phyloP scores from a whole-genome alignment of 2,888 invertebrate species.

The Sesia apiformis region DNA sequence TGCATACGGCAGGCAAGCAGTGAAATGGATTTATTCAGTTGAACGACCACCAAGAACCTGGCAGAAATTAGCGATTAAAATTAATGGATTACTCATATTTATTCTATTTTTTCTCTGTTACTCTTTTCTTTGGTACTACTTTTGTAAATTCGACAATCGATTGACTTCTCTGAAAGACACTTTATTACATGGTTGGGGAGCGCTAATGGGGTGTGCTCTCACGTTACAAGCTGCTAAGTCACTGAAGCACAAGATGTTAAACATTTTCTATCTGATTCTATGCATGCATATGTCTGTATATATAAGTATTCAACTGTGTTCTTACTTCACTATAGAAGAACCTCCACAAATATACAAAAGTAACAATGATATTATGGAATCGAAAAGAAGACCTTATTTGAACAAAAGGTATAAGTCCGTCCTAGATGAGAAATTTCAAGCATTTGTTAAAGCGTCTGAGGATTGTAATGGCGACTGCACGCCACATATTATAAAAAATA shows the following conservation, averaged over 20 bases:
- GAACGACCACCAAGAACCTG: constrained; percentile 36
- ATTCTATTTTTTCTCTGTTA: constrained; percentile 38
- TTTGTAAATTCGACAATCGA: constrained; percentile 28
- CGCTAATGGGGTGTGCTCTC: constrained; percentile 32
- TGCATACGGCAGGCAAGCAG: constrained; percentile 32
- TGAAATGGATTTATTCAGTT: constrained; percentile 42
- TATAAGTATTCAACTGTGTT: constrained; percentile 41
- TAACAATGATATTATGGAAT: constrained; percentile 33
- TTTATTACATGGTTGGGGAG: constrained; percentile 41
- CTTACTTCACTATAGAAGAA: constrained; percentile 40
- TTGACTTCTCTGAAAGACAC: constrained; percentile 23
- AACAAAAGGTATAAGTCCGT: constrained; percentile 13
- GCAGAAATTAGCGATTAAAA: constrained; percentile 32
- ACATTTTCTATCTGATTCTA: constrained; percentile 36
- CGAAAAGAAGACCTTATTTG: constrained; percentile 31
- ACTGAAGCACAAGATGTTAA: constrained; percentile 41
- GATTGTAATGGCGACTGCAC: constrained; percentile 34
- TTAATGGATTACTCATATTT: constrained; percentile 30
- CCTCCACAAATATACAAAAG: constrained; percentile 37
- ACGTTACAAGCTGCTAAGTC: constrained; percentile 31
- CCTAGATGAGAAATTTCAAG: constrained; percentile 27
- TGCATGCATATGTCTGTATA: constrained; percentile 41
- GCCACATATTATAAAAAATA: constrained; percentile 18
- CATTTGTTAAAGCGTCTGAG: constrained; percentile 27
- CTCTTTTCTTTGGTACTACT: constrained; percentile 29